These are phyloP conservation scores for Palloptera scutellata DNA, from an alignment of 2,888 invertebrate genomes.

Conservation along the genomic window DNA sequence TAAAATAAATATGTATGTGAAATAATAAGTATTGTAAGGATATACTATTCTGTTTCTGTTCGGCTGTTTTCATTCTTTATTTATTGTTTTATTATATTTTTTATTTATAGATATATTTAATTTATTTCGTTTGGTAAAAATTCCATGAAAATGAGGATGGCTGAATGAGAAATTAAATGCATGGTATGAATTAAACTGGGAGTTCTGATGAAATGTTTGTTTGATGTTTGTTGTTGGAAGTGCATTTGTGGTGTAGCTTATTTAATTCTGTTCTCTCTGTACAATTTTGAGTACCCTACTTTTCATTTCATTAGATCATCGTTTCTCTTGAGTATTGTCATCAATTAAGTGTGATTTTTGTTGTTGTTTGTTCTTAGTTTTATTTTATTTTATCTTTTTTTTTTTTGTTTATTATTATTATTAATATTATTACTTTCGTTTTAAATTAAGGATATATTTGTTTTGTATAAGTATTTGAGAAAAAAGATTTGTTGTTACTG, in stretches of 20 bases:
- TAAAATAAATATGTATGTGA: too few relatives aligned
- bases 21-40: slow-evolving; percentile 34
- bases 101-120: slow-evolving; percentile 25
- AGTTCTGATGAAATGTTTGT: too few relatives aligned
- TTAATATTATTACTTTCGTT: slow-evolving; percentile 8
- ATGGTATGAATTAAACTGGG: too few relatives aligned
- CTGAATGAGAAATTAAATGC: slow-evolving; percentile 16
- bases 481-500: slow-evolving; percentile 7
- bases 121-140: slow-evolving; percentile 34
- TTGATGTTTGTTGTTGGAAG: too few relatives aligned
- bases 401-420: slow-evolving; percentile 9
- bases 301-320: too few relatives aligned
- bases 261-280: too few relatives aligned
- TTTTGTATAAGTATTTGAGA: neutral
- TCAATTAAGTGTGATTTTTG: neutral
- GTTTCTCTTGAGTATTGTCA: slow-evolving; percentile 21
- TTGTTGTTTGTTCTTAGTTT: neutral
- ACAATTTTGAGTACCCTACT: too few relatives aligned
- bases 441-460: slow-evolving; percentile 14
- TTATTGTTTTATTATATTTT: slow-evolving; percentile 27
- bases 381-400: neutral
- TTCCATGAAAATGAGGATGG: slow-evolving; percentile 37
- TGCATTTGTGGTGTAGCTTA: too few relatives aligned
- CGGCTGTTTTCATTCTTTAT: slow-evolving; percentile 26
- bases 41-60: slow-evolving; percentile 23